Conservation (phyloP, 2,888 invertebrate genomes). For the Agelastica alni region DNA sequence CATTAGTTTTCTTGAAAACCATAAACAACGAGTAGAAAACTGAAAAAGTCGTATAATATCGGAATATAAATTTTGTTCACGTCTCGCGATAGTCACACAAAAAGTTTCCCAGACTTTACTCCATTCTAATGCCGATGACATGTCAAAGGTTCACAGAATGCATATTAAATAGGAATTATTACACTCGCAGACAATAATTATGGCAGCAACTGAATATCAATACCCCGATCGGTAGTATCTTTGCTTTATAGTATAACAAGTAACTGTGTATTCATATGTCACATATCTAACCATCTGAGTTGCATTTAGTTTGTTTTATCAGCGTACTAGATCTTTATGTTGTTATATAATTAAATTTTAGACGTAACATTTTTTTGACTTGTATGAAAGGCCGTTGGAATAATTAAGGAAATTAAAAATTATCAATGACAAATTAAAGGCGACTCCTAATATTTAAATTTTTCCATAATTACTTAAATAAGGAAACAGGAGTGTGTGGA, state of each 20-base stretch:
- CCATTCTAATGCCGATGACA: slow-evolving; percentile 6
- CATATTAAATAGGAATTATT: slow-evolving; percentile 7
- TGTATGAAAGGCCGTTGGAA: no score
- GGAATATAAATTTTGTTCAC: neutral
- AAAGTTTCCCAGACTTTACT: neutral
- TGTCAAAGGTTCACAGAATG: slow-evolving; percentile 11
- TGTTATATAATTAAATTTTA: no score
- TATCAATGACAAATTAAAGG: no score
- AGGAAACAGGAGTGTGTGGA: no score
- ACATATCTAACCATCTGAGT: neutral
- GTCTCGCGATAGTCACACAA: neutral
- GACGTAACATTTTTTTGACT: no score
- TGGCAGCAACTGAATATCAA: neutral
- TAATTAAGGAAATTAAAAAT: no score
- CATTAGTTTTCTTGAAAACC: no score
- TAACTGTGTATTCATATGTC: neutral
- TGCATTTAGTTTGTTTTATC: neutral
- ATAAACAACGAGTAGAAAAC: no score
- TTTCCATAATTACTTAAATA: no score
- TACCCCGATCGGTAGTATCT: neutral
- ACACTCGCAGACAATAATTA: neutral
- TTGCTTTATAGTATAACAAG: neutral
- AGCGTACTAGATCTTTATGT: neutral
- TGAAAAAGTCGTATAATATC: neutral
- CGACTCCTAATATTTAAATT: no score